phyloP scores from a whole-genome alignment of 2,797 vertebrate species.

The Parotocinclus haroldoi region DNA sequence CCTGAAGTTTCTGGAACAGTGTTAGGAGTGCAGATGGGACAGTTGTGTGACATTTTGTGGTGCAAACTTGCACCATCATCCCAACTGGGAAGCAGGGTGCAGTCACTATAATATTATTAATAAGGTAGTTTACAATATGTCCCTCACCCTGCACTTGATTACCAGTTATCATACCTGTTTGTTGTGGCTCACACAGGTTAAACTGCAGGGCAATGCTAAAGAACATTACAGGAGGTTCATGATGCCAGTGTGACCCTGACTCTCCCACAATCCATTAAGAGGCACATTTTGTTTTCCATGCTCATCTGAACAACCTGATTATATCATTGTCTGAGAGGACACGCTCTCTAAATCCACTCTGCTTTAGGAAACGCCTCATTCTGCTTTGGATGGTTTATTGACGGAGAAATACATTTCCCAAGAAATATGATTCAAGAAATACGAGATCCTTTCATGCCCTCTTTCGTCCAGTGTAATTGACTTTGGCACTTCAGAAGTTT shows the following conservation, averaged over 20 bases:
- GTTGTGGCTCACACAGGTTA: constrained; percentile 8
- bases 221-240: constrained; percentile 6
- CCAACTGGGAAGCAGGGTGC: no score
- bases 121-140: no score
- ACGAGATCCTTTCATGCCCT: not conserved
- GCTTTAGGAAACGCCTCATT: constrained; percentile 7
- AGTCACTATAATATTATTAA: no score
- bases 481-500: constrained; percentile 4
- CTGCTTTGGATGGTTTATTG: not conserved
- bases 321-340: constrained; percentile 37
- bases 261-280: constrained; percentile 36
- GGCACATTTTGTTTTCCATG: constrained; percentile 38
- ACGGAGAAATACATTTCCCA: not conserved
- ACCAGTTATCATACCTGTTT: not conserved
- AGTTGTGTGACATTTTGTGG: no score
- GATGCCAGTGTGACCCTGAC: constrained; percentile 23
- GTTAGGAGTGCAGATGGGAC: no score
- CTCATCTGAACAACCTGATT: constrained; percentile 44
- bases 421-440: not conserved
- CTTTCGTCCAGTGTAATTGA: constrained; percentile 1
- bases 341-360: constrained; percentile 2
- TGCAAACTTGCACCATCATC: no score
- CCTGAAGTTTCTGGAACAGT: no score
- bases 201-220: not conserved
- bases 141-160: not conserved